Percentiles rank a stretch among this genome's conserved stretches.
Conservation (phyloP, 2,888 invertebrate genomes). For the Lagria hirta region DNA sequence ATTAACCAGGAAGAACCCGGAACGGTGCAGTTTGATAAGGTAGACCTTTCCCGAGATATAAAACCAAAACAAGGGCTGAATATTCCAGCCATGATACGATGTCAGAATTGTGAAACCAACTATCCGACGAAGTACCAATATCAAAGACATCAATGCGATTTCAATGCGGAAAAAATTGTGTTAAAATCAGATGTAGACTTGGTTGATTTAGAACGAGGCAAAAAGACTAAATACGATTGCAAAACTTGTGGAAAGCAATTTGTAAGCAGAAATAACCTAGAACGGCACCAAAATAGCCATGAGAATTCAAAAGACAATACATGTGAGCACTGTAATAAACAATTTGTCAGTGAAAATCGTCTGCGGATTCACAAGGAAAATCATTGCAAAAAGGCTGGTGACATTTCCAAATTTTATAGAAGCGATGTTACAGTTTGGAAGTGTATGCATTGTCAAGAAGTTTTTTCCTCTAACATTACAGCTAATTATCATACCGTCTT, state of each 20-base stretch:
- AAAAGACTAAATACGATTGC: conserved; percentile 49
- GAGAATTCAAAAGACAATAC: conserved; percentile 48
- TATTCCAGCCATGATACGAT: conserved; percentile 48
- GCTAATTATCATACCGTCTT: conserved; percentile 44
- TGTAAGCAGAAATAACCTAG: conserved; percentile 51
- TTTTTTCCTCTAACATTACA: conserved; percentile 47
- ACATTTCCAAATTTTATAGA: conserved; percentile 53
- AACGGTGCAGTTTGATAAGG: conserved; percentile 37
- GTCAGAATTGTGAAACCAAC: conserved; percentile 54
- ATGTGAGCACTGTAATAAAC: conserved; percentile 53
- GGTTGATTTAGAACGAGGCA: conserved; percentile 47
- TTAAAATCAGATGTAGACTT: conserved; percentile 48
- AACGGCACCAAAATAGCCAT: conserved; percentile 50
- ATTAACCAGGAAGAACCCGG: conserved; percentile 38
- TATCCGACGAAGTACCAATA: conserved; percentile 55
- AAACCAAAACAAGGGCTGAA: conserved; percentile 30
- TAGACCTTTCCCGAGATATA: conserved; percentile 32
- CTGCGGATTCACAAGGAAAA: conserved; percentile 54
- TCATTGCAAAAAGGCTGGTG: conserved; percentile 53
- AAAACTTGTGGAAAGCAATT: conserved; percentile 51
- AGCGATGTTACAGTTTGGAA: conserved; percentile 54
- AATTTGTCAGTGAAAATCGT: conserved; percentile 53
- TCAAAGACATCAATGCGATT: conserved; percentile 54
- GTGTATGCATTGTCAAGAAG: conserved; percentile 52
- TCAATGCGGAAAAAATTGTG: conserved; percentile 52